Base-by-base conservation (phyloP, 2,888 invertebrate species). In the Deilephila elpenor region DNA sequence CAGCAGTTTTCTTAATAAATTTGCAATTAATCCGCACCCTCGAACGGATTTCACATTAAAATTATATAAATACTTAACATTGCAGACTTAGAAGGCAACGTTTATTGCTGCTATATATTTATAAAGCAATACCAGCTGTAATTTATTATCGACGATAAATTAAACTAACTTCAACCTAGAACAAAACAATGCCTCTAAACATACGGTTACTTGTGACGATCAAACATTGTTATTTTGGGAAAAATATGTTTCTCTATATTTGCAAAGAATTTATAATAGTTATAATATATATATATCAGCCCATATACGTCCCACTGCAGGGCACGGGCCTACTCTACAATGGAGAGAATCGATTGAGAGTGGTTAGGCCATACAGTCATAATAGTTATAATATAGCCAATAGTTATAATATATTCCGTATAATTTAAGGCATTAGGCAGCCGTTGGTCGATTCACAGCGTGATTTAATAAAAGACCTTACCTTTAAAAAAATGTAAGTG, bases 1-100 rank as follows among this genome's bases (percentile, higher is more conserved):
- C 17, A 44, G 67, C 25, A 67, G 64, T 67, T 67, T 67, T 67
- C 51, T 51, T 51, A 51, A 67, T 67, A 29, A 51, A 67, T 44
- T 51, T 51, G 67, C 51, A 67, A 67, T 67, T 17, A 67, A 14
- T 67, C 5, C 17, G 17, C 44, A 37, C 62, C 34, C 62, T 51
- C 25, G 25, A 44, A 44, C 25, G 25, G 44, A 51, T 14, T 17
- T 17, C 51, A 67, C 67, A 67, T 67, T 51, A 67, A 67, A 17
- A 25, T 67, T 67, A 5, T 51, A 51, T 67, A 67, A 67, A 51
- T 67, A 5, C 25, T 67, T 34, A 62, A 34, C n/a, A 62, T 29
- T 64, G 37, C 37, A 44, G 37, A 37, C 64, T 20, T 64, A 64
- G 37, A 64, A 51, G 67, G 67, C 25, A 51, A 67, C 17, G 17